Base-by-base conservation (phyloP, 2,797 vertebrate species). In the Acropternis orthonyx region DNA sequence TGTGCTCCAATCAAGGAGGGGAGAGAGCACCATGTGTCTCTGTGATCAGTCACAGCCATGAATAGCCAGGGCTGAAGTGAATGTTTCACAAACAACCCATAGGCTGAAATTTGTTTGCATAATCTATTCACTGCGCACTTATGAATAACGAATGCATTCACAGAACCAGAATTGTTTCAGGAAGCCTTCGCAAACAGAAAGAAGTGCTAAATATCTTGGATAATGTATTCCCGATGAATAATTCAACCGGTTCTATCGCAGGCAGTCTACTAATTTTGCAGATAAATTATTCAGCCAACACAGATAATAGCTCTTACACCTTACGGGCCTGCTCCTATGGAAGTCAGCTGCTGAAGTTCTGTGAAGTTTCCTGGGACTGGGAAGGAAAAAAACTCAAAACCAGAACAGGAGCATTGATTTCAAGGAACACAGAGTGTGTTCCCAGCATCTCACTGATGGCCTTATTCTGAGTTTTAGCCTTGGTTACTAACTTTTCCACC, bases 181-280 rank as follows among this genome's bases (percentile, higher is more conserved):
- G 93, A 97, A 96, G 93, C 95, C 89, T 94, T 96, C 65, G 92
- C 74, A 96, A 97, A 97, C 93, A 96, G 96, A 97, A 96, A 97
- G 96, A 97, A 95, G 95, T 97, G 93, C 94, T 96, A 97, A 95
- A 97, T 97, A 96, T 97, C 94, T 97, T 1, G 85, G 96, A 95
- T 97, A 97, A 97, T 97, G 96, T 97, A 97, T 97, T 97, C 96
- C 80, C 95, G 28, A 96, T 96, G 96, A 97, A 97, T 97, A 96
- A 97, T 97, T 97, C 97, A 97, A 86, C 94, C 95, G 7, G 36
- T 71, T 95, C 95, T 85, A 94, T 96, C 48, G 8, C 55, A 62
- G 75, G 75, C 91, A 92, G 61, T 96, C 93, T 69, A 96, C 96
- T 97, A 96, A 96, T 97, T 96, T 97, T 96, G 94, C 92, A 94